phyloP scores from a whole-genome alignment of 2,113 vertebrate species.

The Bubalus kerabau region DNA sequence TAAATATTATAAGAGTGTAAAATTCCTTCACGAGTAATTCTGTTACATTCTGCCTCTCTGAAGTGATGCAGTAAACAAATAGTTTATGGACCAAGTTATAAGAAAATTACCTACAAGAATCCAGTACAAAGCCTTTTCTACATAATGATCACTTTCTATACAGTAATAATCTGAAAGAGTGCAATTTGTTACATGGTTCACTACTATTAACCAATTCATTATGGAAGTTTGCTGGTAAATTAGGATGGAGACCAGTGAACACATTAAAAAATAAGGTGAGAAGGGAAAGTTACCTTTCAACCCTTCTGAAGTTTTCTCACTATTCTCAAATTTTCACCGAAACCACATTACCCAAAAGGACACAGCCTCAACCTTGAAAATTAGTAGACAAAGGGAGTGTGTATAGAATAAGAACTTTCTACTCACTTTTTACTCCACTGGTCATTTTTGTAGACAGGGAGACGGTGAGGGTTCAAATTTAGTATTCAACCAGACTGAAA shows the following conservation, averaged over 20 bases:
- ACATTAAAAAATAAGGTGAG: not conserved
- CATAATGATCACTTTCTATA: conserved; percentile 23
- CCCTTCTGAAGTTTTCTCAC: not conserved
- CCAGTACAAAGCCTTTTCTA: not conserved
- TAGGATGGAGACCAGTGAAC: not conserved
- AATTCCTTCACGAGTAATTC: not conserved
- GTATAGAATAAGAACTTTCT: not conserved
- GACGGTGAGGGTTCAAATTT: not conserved
- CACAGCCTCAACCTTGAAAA: not conserved
- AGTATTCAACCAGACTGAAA: not conserved
- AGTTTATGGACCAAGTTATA: not conserved
- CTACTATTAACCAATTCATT: conserved; percentile 20
- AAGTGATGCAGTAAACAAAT: not conserved
- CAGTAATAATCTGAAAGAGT: conserved; percentile 11
- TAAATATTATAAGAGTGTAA: not conserved
- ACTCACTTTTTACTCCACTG: not conserved
- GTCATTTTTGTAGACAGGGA: not conserved
- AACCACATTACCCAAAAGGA: conserved; percentile 11
- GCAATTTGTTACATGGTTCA: not conserved
- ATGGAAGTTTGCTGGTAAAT: conserved; percentile 7
- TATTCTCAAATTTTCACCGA: not conserved
- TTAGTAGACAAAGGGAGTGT: not conserved
- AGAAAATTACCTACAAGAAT: not conserved
- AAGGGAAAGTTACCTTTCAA: not conserved
- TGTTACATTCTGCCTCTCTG: not conserved